Evolutionary conservation across 2,888 invertebrate species (phyloP).

Genomic region (Athalia circularis): DNA sequence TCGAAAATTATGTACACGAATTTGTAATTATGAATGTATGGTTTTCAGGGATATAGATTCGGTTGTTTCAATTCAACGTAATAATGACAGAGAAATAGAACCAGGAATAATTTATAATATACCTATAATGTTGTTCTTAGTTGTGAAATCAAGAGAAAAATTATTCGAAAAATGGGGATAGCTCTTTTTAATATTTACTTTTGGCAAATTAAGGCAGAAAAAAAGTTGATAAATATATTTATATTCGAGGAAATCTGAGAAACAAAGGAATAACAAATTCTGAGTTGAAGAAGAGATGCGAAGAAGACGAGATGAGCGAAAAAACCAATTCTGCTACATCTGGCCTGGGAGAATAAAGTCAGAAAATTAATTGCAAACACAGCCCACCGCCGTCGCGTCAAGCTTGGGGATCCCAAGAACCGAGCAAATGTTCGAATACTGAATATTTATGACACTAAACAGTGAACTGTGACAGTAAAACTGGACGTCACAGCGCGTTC

Average conservation of each 20-base stretch:
- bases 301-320: background rate
- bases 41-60: no score
- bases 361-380: constrained; percentile 38
- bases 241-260: background rate
- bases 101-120: no score
- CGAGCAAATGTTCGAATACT: background rate
- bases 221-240: background rate
- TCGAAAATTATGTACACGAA: no score
- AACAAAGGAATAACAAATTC: background rate
- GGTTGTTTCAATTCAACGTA: no score
- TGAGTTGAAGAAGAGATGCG: background rate
- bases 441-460: constrained; percentile 28
- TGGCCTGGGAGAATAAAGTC: background rate
- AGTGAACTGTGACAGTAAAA: no score
- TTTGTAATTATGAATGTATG: no score
- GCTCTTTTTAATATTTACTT: background rate
- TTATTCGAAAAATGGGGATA: no score
- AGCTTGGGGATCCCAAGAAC: background rate
- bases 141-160: no score
- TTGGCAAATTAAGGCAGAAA: background rate
- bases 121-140: no score
- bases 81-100: no score
- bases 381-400: background rate
- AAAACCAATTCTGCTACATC: background rate
- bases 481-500: no score